Conservation (phyloP, 2,888 invertebrate genomes). For the Steinernema carpocapsae region DNA sequence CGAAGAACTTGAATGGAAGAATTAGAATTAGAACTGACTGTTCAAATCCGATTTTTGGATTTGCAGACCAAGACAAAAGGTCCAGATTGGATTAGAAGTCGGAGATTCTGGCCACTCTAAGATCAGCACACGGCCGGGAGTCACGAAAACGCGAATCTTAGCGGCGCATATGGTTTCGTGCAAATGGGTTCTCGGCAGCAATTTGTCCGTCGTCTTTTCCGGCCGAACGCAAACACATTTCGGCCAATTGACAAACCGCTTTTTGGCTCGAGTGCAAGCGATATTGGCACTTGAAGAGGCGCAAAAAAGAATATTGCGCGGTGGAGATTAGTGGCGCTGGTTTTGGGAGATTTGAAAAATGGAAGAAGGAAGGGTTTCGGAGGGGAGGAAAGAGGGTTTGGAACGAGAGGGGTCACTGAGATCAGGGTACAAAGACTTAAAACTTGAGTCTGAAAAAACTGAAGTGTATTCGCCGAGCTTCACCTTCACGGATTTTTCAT, state of each 20-base stretch:
- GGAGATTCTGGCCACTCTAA: too few species aligned
- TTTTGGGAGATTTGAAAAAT: background rate
- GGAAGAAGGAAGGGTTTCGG: too few species aligned
- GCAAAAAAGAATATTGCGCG: constrained; percentile 21
- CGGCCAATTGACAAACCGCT: background rate
- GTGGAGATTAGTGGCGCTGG: background rate
- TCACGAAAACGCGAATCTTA: background rate
- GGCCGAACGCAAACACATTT: constrained; percentile 32
- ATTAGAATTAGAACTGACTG: background rate
- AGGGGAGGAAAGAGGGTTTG: too few species aligned
- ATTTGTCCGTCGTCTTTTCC: constrained; percentile 27
- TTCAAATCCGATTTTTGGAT: too few species aligned
- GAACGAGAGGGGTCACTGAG: too few species aligned
- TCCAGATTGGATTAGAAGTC: too few species aligned
- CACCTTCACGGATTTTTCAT: too few species aligned
- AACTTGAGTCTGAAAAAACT: too few species aligned
- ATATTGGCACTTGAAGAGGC: constrained; percentile 26
- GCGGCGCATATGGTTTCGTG: constrained; percentile 32
- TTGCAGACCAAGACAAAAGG: too few species aligned
- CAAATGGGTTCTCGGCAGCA: constrained; percentile 15
- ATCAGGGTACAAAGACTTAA: too few species aligned
- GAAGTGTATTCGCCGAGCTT: too few species aligned
- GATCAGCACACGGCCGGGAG: constrained; percentile 2
- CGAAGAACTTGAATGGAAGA: background rate
- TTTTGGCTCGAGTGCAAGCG: constrained; percentile 26